Percentiles rank a stretch among this genome's conserved stretches.
Evolutionary conservation across 2,113 vertebrate species (phyloP).

Genomic region (Plecotus auritus): DNA sequence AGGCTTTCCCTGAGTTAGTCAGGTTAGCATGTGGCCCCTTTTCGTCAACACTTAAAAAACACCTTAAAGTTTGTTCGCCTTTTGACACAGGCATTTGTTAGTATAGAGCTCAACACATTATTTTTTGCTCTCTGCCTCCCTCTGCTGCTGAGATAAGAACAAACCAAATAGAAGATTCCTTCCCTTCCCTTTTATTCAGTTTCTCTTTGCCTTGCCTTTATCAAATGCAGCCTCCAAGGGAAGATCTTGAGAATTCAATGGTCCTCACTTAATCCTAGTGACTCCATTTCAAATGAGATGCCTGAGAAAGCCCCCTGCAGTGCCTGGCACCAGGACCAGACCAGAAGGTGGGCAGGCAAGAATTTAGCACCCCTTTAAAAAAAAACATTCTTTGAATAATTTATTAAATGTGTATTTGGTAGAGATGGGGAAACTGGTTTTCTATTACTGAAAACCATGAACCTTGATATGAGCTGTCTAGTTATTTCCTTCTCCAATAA

Average conservation of each 20-base stretch:
- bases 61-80: neutral
- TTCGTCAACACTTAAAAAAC: neutral
- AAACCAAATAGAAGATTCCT: neutral
- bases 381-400: neutral
- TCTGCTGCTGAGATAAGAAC: conserved; percentile 56
- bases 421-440: neutral
- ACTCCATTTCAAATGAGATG: neutral
- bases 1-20: too few species aligned
- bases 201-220: neutral
- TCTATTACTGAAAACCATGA: neutral
- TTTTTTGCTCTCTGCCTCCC: conserved; percentile 67
- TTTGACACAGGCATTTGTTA: neutral
- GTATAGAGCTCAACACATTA: too few species aligned
- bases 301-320: neutral
- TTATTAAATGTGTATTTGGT: neutral
- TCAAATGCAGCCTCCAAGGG: neutral
- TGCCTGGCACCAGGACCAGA: neutral
- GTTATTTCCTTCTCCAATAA: neutral
- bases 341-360: neutral
- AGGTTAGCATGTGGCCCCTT: too few species aligned
- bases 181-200: neutral
- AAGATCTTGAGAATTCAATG: neutral
- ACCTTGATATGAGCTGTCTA: neutral
- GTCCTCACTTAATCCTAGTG: neutral
- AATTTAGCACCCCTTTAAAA: neutral